Base-by-base conservation (phyloP, 2,888 invertebrate species). In the Ligdia adustata region DNA sequence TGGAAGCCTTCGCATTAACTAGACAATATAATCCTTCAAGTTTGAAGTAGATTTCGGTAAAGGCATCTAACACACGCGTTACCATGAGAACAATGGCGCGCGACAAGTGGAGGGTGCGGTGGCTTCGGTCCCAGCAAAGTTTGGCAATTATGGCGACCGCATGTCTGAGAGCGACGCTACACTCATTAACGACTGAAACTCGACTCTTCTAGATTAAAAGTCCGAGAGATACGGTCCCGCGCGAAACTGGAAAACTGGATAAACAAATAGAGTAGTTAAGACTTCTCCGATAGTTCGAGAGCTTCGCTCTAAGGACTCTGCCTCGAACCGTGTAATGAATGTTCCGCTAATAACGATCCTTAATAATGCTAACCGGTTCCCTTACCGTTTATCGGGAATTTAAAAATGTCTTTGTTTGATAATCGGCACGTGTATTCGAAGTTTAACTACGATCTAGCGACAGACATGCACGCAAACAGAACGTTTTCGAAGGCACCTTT, bases 111-210 rank as follows among this genome's bases (percentile, higher is more conserved):
- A 60, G 78, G 74, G 68, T 56, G 74, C 71, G 75, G 78, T 69
- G 68, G 69, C 72, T 73, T 66, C 73, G 77, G 75, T 69, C 75
- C 75, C 71, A 72, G 69, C 80, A 79, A 90, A 90, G 87, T 90
- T 90, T 88, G 88, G 87, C 87, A 90, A 90, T 90, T 90, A 90
- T 78, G 86, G 81, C 82, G 85, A 87, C 89, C 89, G 85, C 89
- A 88, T 86, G 89, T 88, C 87, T 85, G 80, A 79, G 81, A 85
- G 85, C 84, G 81, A 76, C 79, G 86, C 85, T 81, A 84, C 85
- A 82, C 87, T 88, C 85, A 88, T 88, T 88, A 88, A 85, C 73
- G 73, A 72, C 79, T 77, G 73, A 79, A 88, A 82, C 82, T 81
- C 79, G 69, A 80, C 81, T 84, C 79, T 81, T 78, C 82, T 84